A percentile compares a stretch with the other conserved stretches of the same genome.
Evolutionary conservation across 2,113 vertebrate genomes (phyloP).

Genomic region (Epinephelus lanceolatus): DNA sequence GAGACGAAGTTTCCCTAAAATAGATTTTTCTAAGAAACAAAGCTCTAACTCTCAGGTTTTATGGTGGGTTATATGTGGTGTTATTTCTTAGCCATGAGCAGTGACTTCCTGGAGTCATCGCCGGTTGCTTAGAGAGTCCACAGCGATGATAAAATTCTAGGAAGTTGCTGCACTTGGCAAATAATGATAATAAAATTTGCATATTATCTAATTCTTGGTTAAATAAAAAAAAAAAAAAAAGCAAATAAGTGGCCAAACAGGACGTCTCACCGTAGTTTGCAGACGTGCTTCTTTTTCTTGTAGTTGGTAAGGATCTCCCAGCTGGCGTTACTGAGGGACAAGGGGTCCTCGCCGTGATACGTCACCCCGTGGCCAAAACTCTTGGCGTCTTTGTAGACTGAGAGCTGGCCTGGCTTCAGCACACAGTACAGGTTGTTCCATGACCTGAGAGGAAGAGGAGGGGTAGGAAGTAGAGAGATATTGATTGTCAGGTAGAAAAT

Average conservation of each 20-base stretch:
- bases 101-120: no score
- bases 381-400: constrained; percentile 94
- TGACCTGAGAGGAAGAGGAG: constrained; percentile 82
- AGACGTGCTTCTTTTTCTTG: constrained; percentile 97
- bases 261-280: constrained; percentile 90
- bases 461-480: background rate
- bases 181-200: no score
- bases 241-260: background rate
- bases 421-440: constrained; percentile 97
- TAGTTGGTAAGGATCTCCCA: constrained; percentile 92
- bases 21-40: background rate
- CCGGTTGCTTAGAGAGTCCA: no score
- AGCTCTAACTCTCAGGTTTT: background rate
- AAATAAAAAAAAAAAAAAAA: background rate
- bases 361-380: constrained; percentile 88
- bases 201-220: background rate
- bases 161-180: no score
- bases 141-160: no score
- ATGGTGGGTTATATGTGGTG: background rate
- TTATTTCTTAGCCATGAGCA: background rate
- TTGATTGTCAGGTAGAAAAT: constrained; percentile 6
- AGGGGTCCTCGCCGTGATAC: constrained; percentile 92
- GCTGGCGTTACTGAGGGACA: constrained; percentile 86
- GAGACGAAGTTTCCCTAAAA: background rate
- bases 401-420: constrained; percentile 90